A percentile compares a stretch with the other conserved stretches of the same genome.
phyloP scores from a whole-genome alignment of 2,888 invertebrate species.

The Fissipunctia ypsillon region DNA sequence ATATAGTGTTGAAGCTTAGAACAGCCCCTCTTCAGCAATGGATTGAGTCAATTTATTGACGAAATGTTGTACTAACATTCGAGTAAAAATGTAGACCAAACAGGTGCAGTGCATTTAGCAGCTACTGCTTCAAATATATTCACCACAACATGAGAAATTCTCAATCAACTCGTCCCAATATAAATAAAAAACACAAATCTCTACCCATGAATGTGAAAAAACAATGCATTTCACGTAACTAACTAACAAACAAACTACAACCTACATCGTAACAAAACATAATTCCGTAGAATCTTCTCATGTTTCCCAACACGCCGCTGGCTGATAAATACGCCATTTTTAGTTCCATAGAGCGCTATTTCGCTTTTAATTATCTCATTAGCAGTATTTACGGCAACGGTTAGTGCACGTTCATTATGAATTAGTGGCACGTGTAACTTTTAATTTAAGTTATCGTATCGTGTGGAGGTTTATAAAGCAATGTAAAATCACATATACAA shows the following conservation, averaged over 20 bases:
- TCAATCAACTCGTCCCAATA: neutral
- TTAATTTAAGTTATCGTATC: conserved; percentile 39
- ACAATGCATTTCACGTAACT: neutral
- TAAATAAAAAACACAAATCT: neutral
- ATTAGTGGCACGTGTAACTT: conserved; percentile 60
- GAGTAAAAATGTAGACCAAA: neutral
- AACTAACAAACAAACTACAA: conserved; percentile 29
- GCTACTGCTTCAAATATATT: neutral
- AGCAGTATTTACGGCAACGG: conserved; percentile 58
- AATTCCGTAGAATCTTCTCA: conserved; percentile 49
- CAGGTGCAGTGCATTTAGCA: neutral
- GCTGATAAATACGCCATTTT: conserved; percentile 61
- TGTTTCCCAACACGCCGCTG: conserved; percentile 45
- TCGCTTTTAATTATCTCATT: conserved; percentile 65
- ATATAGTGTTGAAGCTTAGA: no score
- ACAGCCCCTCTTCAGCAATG: neutral
- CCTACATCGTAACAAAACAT: conserved; percentile 33
- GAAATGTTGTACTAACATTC: neutral
- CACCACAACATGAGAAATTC: neutral
- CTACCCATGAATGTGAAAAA: neutral
- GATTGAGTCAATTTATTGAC: neutral
- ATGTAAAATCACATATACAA: no score
- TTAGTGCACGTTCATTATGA: conserved; percentile 61
- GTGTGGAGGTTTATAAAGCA: neutral
- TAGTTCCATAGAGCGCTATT: conserved; percentile 58